Evolutionary conservation across 37 sponge, comb jelly and placozoan species (phyloP).

Genomic region (Geodia barretti): DNA sequence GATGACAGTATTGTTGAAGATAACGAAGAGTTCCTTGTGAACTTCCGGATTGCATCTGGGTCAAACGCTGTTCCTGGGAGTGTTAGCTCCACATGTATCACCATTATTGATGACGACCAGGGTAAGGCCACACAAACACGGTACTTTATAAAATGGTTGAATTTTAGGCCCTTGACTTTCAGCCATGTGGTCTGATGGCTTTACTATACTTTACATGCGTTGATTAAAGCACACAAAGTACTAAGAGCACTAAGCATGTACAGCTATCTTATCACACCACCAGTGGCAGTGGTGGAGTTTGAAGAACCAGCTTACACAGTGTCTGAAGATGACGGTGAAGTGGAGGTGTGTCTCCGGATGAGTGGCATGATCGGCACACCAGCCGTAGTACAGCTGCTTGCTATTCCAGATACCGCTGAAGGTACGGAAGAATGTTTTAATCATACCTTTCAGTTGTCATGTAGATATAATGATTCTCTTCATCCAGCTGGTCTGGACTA

Average conservation of each 20-base stretch:
- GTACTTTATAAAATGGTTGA: too few relatives aligned
- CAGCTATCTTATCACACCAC: not conserved
- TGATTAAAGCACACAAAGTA: not conserved
- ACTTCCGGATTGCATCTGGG: not conserved
- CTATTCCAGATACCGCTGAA: not conserved
- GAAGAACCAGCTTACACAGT: not conserved
- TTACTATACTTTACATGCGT: not conserved
- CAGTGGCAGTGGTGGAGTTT: conserved; percentile 20
- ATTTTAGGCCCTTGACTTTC: too few relatives aligned
- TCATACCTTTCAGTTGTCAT: not conserved
- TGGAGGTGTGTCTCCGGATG: conserved; percentile 13
- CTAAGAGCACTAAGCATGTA: too few relatives aligned
- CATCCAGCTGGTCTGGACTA: not conserved
- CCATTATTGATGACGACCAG: not conserved
- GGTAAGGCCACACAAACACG: too few relatives aligned
- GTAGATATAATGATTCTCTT: not conserved
- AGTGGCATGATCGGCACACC: not conserved
- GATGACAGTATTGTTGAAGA: not conserved
- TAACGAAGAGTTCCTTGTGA: not conserved
- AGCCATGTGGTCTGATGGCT: not conserved
- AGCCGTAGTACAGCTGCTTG: not conserved
- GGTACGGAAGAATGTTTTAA: not conserved
- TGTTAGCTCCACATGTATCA: not conserved
- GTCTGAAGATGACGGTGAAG: not conserved
- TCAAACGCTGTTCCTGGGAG: not conserved